These are phyloP conservation scores for Lineus longissimus DNA, from an alignment of 1,140 invertebrate species.

Conservation along the genomic window DNA sequence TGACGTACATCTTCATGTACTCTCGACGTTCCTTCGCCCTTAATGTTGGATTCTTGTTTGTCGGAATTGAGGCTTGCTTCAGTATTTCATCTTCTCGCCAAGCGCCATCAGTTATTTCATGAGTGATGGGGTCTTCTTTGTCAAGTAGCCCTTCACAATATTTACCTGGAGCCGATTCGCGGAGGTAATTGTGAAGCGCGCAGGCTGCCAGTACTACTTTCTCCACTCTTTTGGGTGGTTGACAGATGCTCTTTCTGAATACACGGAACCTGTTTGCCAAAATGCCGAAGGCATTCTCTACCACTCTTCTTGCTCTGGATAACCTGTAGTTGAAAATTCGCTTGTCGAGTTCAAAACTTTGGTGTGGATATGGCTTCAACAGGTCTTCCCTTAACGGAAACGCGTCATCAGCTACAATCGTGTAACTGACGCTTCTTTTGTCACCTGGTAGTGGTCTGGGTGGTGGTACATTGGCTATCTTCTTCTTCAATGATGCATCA, in stretches of 20 bases:
- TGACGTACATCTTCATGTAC: too few species aligned
- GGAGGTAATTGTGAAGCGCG: background rate
- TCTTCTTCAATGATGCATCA: background rate
- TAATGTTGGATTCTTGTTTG: background rate
- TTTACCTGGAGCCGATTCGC: background rate
- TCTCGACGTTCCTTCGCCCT: background rate
- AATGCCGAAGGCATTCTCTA: background rate
- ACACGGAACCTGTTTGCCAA: background rate
- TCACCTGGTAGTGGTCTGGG: too few species aligned
- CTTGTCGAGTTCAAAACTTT: too few species aligned
- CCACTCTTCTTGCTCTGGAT: background rate
- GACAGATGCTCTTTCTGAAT: background rate
- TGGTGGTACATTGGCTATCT: too few species aligned
- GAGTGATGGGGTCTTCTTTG: background rate
- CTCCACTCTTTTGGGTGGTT: background rate
- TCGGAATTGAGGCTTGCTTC: background rate
- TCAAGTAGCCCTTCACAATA: background rate
- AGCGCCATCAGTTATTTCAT: background rate
- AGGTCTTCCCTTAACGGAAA: too few species aligned
- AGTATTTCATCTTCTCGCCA: background rate
- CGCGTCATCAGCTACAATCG: too few species aligned
- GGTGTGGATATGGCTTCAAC: too few species aligned
- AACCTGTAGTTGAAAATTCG: background rate
- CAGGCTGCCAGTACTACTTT: background rate
- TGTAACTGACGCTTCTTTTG: too few species aligned